Percentiles rank a stretch among this genome's conserved stretches.
phyloP scores from a whole-genome alignment of 2,113 vertebrate species.

The Bombycilla garrulus region DNA sequence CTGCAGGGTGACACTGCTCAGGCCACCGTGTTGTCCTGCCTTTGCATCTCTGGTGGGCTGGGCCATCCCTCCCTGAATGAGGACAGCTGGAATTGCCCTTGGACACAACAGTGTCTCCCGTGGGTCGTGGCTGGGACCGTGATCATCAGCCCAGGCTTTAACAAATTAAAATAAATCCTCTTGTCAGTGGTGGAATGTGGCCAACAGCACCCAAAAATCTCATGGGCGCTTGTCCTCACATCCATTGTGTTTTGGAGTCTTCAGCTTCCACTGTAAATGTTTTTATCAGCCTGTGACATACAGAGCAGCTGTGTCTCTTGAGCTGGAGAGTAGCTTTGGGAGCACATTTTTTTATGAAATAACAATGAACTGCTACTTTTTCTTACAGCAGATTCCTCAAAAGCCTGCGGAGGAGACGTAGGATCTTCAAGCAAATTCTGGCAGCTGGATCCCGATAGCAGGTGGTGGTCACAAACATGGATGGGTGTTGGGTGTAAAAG shows the following conservation, averaged over 20 bases:
- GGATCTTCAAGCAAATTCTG: slow-evolving; percentile 42
- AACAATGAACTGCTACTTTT: background rate
- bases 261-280: background rate
- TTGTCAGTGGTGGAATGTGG: background rate
- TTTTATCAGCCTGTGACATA: background rate
- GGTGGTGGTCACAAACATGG: background rate
- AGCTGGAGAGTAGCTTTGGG: background rate
- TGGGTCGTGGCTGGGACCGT: background rate
- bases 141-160: background rate
- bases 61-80: background rate
- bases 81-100: background rate
- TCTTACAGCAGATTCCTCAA: slow-evolving; percentile 40
- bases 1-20: background rate
- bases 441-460: slow-evolving; percentile 55
- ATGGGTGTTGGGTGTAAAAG: background rate
- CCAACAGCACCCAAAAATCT: background rate
- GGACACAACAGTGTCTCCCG: fast-evolving
- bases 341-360: background rate
- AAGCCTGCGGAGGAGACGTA: slow-evolving; percentile 46
- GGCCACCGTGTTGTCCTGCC: background rate
- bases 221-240: background rate
- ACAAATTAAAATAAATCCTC: background rate
- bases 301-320: background rate
- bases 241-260: background rate
- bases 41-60: background rate